Base-by-base conservation (phyloP, 2,888 invertebrate species). In the Himalopsyche tibetana region DNA sequence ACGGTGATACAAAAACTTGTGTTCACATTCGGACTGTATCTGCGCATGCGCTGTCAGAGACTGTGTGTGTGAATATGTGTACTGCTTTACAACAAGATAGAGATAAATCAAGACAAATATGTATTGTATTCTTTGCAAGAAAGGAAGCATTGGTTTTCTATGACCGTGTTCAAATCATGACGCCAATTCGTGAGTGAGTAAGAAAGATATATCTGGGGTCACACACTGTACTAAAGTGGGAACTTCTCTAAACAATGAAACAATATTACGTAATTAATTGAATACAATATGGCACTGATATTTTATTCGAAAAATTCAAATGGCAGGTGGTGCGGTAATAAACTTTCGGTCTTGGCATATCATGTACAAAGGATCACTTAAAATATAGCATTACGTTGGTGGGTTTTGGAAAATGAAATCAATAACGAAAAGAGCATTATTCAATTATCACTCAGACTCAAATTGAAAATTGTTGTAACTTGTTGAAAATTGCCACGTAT, bases 191-290 rank as follows among this genome's bases (percentile, higher is more conserved):
- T 6, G 63, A 63, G 28, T 19, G n/a, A 63, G 28, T 4, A 8
- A 63, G 63, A 63, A 63, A 63, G n/a, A 63, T 19, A 63, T 63
- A 63, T 19, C 63, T 19, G 19, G 63, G 63, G 63, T 63, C 63
- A 63, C 19, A 63, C 63, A 63, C 19, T 51, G 45, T 45, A 51
- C 51, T 15, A 51, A 51, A 51, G 3, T 19, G n/a, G 28, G 4
- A 19, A n/a, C n/a, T 63, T 63, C 19, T 63, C 63, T 28, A 8
- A 63, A 63, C 63, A 63, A 63, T 63, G 63, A 63, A 63, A 63
- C 63, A 63, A 63, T 63, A 63, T 63, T 63, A 63, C 63, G 63
- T 28, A 63, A 63, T 63, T 63, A 19, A 63, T 63, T 63, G 63
- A 28, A 63, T 28, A 63, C 63, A 63, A 63, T 63, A 63, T 63